These are phyloP conservation scores for Acanthurus lineatus DNA, from an alignment of 2,797 vertebrate genomes.

Conservation along the genomic window DNA sequence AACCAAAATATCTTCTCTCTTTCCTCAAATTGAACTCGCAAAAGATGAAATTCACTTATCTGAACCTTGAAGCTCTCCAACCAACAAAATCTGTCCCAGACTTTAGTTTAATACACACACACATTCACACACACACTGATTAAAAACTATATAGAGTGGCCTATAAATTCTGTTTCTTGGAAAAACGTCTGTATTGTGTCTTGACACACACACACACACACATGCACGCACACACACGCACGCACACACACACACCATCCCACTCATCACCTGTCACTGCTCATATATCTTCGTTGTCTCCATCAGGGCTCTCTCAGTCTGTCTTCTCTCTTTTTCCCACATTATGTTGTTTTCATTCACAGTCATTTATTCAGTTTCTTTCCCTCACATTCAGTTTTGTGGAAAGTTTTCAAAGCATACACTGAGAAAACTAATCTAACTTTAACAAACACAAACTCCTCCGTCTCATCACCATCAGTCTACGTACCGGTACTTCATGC, in stretches of 20 bases:
- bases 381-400: conserved; percentile 11
- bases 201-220: conserved; percentile 35
- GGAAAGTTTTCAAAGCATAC: conserved; percentile 8
- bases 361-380: conserved; percentile 15
- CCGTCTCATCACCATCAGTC: conserved; percentile 21
- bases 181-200: conserved; percentile 24
- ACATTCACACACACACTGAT: too few relatives aligned
- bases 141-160: conserved; percentile 6
- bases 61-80: background rate
- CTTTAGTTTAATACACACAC: background rate
- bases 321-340: background rate
- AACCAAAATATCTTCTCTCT: background rate
- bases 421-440: background rate
- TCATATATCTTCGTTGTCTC: conserved; percentile 40
- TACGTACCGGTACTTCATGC: conserved; percentile 97
- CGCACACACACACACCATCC: conserved; percentile 52
- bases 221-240: conserved; percentile 40
- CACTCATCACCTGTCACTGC: conserved; percentile 71
- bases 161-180: conserved; percentile 26
- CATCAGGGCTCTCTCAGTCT: background rate
- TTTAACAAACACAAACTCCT: conserved; percentile 9
- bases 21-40: background rate
- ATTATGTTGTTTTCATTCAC: conserved; percentile 6
- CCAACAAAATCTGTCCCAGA: background rate
- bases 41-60: background rate